Percentiles rank a stretch among this genome's conserved stretches.
These are phyloP conservation scores for Neopelma chrysocephalum DNA, from an alignment of 2,797 vertebrate species.

Conservation along the genomic window DNA sequence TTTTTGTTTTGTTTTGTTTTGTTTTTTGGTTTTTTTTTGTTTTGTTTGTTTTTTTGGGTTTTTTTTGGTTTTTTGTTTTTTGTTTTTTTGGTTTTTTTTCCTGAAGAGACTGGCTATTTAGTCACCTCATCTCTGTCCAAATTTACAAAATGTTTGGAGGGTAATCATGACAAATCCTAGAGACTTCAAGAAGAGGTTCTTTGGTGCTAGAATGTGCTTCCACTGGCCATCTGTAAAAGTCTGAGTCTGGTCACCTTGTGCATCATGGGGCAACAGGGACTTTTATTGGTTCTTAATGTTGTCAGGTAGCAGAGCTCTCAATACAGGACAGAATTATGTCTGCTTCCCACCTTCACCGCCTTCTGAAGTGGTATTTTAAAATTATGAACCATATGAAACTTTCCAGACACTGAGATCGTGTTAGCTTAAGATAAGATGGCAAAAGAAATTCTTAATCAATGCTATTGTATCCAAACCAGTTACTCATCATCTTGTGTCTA, in stretches of 20 bases:
- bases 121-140: neutral
- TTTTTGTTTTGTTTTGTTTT: neutral
- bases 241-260: neutral
- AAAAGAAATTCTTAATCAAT: neutral
- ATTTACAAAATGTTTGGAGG: neutral
- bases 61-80: too few relatives aligned
- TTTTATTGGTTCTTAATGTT: slow-evolving; percentile 16
- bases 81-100: too few relatives aligned
- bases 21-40: neutral
- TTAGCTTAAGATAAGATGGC: neutral
- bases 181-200: neutral
- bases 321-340: slow-evolving; percentile 10
- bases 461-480: neutral
- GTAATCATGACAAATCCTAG: neutral
- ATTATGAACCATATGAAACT: neutral
- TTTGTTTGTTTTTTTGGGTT: too few relatives aligned
- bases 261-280: slow-evolving; percentile 2
- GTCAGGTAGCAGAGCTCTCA: slow-evolving; percentile 26
- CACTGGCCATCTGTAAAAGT: neutral
- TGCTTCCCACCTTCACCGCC: neutral
- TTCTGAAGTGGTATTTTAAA: neutral
- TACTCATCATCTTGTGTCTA: neutral
- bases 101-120: neutral
- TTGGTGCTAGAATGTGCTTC: neutral
- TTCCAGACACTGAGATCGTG: slow-evolving; percentile 9